A percentile compares a stretch with the other conserved stretches of the same genome.
Conservation (phyloP, 1,140 invertebrate genomes). For the Pogonognathellus flavescens region DNA sequence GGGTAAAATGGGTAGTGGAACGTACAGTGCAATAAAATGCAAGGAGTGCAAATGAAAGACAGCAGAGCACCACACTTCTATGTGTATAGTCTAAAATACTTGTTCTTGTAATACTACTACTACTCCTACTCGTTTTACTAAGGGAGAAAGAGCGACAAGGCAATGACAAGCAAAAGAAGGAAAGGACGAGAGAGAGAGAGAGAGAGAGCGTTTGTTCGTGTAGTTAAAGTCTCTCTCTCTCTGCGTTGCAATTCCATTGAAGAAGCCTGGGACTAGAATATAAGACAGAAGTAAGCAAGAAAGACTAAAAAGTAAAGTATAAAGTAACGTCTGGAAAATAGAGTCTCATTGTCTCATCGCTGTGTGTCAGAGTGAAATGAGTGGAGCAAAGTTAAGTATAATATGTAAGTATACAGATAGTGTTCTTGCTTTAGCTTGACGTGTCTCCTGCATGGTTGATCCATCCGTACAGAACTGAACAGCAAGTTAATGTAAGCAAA, state of each 20-base stretch:
- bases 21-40: conserved; percentile 2
- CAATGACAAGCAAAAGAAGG: too few relatives aligned
- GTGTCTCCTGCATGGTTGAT: background rate
- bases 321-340: conserved; percentile 33
- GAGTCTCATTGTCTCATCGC: conserved; percentile 38
- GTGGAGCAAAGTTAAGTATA: conserved; percentile 28
- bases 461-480: background rate
- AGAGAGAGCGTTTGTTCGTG: too few relatives aligned
- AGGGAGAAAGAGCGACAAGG: background rate
- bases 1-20: background rate
- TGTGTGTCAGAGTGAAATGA: conserved; percentile 23
- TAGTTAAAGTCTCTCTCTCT: too few relatives aligned
- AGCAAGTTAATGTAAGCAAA: background rate
- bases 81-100: too few relatives aligned
- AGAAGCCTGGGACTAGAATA: conserved; percentile 1
- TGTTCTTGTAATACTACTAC: background rate
- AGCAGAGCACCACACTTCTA: too few relatives aligned
- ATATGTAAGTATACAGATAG: conserved; percentile 4
- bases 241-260: too few relatives aligned
- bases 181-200: background rate
- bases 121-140: too few relatives aligned
- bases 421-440: background rate
- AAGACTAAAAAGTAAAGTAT: conserved; percentile 3
- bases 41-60: too few relatives aligned
- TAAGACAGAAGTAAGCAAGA: background rate